phyloP scores from a whole-genome alignment of 2,797 vertebrate genomes.

The Lutjanus argentimaculatus region DNA sequence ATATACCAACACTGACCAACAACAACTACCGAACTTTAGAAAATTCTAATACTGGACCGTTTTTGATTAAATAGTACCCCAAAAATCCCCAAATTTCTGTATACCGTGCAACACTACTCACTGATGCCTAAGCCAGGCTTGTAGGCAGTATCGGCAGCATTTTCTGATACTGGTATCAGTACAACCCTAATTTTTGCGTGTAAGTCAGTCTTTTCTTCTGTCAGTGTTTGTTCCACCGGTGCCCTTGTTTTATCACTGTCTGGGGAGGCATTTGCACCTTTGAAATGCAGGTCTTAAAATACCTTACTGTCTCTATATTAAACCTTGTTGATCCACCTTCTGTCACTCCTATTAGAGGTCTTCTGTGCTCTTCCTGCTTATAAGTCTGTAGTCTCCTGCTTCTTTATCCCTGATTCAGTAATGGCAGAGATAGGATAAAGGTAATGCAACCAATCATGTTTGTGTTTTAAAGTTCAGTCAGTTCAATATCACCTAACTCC shows the following conservation, averaged over 20 bases:
- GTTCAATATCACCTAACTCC: conserved; percentile 33
- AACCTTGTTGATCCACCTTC: conserved; percentile 80
- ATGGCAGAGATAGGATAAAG: conserved; percentile 16
- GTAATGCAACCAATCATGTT: conserved; percentile 7
- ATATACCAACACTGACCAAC: too few species aligned
- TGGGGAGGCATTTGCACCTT: conserved; percentile 59
- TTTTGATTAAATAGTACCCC: too few species aligned
- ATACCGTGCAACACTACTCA: too few species aligned
- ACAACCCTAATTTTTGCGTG: not conserved
- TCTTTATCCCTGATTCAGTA: conserved; percentile 26
- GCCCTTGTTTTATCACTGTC: conserved; percentile 29
- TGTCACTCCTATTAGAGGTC: conserved; percentile 85
- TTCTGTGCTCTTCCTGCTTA: conserved; percentile 33
- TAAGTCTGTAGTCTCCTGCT: conserved; percentile 13
- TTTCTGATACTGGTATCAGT: too few species aligned
- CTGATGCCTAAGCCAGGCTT: too few species aligned
- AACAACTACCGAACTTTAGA: too few species aligned
- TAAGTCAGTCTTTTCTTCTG: not conserved
- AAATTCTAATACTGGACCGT: too few species aligned
- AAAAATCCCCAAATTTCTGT: too few species aligned
- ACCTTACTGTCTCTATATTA: conserved; percentile 66
- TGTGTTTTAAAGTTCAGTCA: conserved; percentile 26
- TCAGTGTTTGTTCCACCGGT: conserved; percentile 8
- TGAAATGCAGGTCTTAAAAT: conserved; percentile 57
- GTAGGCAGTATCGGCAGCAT: too few species aligned